Percentiles rank a stretch among this genome's conserved stretches.
Conservation (phyloP, 2,888 invertebrate species). For the Acrobasis repandana region DNA sequence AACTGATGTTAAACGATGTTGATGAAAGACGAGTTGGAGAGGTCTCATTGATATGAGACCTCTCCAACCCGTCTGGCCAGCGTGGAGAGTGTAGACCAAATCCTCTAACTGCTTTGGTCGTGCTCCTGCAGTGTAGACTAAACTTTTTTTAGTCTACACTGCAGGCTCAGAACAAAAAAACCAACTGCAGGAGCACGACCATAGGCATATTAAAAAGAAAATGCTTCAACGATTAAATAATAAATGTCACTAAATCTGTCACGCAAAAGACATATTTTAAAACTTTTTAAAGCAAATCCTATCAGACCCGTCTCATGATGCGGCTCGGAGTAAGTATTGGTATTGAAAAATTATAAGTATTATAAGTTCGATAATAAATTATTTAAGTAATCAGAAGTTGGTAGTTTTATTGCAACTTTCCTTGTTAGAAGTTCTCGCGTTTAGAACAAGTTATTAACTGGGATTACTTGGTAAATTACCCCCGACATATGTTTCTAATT, state of each 20-base stretch:
- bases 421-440: background rate
- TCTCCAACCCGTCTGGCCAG: too few relatives aligned
- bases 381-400: background rate
- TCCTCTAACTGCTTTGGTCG: too few relatives aligned
- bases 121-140: too few relatives aligned
- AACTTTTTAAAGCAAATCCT: background rate
- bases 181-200: too few relatives aligned
- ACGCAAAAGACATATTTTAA: background rate
- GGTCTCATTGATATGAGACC: too few relatives aligned
- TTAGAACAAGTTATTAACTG: background rate
- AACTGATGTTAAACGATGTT: too few relatives aligned
- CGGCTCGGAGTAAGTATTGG: background rate
- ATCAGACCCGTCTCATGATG: background rate
- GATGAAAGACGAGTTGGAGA: too few relatives aligned
- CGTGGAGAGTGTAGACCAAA: too few relatives aligned
- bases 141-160: too few relatives aligned
- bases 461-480: constrained; percentile 1
- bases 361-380: background rate
- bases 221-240: background rate
- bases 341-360: constrained; percentile 2
- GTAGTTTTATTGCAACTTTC: constrained; percentile 1
- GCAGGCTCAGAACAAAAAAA: too few relatives aligned
- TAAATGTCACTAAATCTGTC: background rate
- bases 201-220: background rate
- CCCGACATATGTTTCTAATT: background rate